Base-by-base conservation (phyloP, 2,113 vertebrate genomes). In the Globicephala melas region DNA sequence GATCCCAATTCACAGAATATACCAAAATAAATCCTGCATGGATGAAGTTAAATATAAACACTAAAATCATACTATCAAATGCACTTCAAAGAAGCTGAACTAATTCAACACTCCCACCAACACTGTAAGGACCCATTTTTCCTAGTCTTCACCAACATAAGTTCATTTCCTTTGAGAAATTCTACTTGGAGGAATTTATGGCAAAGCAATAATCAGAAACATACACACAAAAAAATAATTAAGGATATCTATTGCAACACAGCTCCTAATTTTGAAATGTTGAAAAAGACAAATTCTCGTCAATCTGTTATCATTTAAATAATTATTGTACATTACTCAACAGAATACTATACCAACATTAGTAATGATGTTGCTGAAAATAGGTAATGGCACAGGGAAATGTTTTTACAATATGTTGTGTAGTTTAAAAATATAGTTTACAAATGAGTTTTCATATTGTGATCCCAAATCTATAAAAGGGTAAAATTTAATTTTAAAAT, bases 21-120 rank as follows among this genome's bases (percentile, higher is more conserved):
- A 90, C n/a, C 65, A 80, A 86, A 94, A 96, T 68, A 94, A 87
- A 87, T 91, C 76, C 25, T 80, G 44, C 71, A 86, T 86, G 73
- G 14, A 82, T 70, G 12, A 74, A 83, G 36, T 86, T 36, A 94
- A 96, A 76, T 50, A 74, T 65, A 55, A 80, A 93, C 44, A 81
- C n/a, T 36, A n/a, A 80, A 94, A 62, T 33, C 20, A 73, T 38
- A 80, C 20, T 65, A 86, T 47, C 80, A 85, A 91, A 91, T 26
- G 25, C 10, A 58, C 65, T 80, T 91, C 18, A 73, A 81, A 86
- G 73, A 81, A 58, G 67, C 23, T 86, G 47, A 94, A 74, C 21
- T 55, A 79, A 79, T 44, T 70, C 77, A 89, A 70, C 33, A 47
- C 9, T 60, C 77, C 53, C 44, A 80, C 65, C 55, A 91, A 31